Conservation (phyloP, 30 jellyfish, hydroid and myxozoan genomes). For the Phacellophora camtschatica region DNA sequence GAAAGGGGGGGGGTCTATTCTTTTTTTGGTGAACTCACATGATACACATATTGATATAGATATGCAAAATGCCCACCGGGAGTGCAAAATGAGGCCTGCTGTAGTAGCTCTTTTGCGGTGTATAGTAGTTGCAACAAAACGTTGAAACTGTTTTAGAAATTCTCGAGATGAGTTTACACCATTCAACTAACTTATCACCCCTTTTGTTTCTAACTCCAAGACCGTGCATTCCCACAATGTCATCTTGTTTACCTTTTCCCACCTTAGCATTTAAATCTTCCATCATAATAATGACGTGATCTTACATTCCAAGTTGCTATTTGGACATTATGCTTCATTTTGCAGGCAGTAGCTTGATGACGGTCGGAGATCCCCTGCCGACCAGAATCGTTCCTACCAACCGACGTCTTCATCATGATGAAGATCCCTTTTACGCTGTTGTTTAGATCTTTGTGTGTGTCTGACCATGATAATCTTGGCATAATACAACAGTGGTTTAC, state of each 20-base stretch:
- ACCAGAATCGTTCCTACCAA: constrained; percentile 37
- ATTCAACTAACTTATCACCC: neutral
- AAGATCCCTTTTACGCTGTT: constrained; percentile 43
- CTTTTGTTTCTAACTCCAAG: neutral
- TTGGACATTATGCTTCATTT: constrained; percentile 13
- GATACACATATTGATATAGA: no score
- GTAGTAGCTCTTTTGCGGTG: no score
- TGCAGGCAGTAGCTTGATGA: constrained; percentile 54
- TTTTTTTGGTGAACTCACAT: no score
- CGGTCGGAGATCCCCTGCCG: constrained; percentile 41
- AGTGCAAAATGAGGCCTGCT: no score
- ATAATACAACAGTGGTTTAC: constrained; percentile 13
- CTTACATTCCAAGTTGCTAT: constrained; percentile 41
- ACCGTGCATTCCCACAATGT: neutral
- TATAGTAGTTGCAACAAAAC: no score
- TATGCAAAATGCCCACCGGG: no score
- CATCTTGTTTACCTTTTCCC: constrained; percentile 8
- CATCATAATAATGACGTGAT: constrained; percentile 3
- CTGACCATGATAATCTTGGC: constrained; percentile 7
- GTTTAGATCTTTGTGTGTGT: constrained; percentile 24
- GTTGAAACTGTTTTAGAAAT: no score
- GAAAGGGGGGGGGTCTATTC: no score
- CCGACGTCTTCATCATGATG: constrained; percentile 45
- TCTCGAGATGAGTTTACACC: neutral
- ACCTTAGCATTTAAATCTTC: neutral